phyloP scores from a whole-genome alignment of 2,888 invertebrate species.

The Amphipoea lucens region DNA sequence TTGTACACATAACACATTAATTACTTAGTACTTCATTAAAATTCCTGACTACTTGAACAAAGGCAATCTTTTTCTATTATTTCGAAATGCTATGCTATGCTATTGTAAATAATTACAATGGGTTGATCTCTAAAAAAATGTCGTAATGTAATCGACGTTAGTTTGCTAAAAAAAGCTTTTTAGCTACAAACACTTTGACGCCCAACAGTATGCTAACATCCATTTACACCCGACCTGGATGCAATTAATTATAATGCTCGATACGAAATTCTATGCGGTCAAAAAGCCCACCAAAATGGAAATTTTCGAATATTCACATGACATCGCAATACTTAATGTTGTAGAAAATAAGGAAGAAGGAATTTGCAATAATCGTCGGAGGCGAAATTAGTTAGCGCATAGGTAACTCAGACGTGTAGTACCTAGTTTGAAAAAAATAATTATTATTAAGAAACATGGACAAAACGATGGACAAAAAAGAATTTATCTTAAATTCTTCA shows the following conservation, averaged over 20 bases:
- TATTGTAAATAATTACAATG: conserved; percentile 22
- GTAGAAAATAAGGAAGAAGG: background rate
- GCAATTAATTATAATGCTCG: background rate
- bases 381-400: background rate
- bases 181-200: background rate
- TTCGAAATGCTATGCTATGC: conserved; percentile 14
- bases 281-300: background rate
- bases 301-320: background rate
- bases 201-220: background rate
- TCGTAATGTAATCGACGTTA: background rate
- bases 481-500: background rate
- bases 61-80: conserved; percentile 36
- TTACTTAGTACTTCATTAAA: conserved; percentile 32
- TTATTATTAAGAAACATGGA: no score
- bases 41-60: conserved; percentile 45
- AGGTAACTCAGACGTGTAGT: background rate
- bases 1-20: conserved; percentile 8
- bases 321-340: background rate
- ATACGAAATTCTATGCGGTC: background rate
- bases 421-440: background rate
- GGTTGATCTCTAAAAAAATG: background rate
- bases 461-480: background rate
- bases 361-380: background rate
- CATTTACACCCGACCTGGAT: background rate
- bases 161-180: background rate